Base-by-base conservation (phyloP, 2,888 invertebrate species). In the Dioctria linearis region DNA sequence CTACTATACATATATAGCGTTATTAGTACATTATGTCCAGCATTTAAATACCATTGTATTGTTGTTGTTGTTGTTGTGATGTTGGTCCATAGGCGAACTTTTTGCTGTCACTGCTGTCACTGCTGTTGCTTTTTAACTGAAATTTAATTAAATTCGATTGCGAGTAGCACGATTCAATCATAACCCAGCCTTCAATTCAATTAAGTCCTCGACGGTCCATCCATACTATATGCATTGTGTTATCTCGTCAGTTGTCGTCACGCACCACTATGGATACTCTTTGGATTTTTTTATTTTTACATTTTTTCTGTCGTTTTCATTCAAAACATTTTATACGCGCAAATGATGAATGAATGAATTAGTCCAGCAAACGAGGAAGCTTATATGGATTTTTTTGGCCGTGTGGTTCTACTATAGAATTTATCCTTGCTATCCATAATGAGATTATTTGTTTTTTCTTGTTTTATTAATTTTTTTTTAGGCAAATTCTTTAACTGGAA, bases 81-180 rank as follows among this genome's bases (percentile, higher is more conserved):
- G 69, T 49, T 5, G 8, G 8, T 46, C n/a, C 57, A 51, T 46
- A 51, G 57, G 37, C 40, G 54, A 42, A 40, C 37, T 61, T 61
- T 25, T 4, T 42, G 57, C 13, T 39, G 57, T 6, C 9, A 13
- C 57, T 42, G 57, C 13, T 39, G 57, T 6, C 9, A 13, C 57
- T n/a, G 9, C 25, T 71, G 43, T 69, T 71, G 37, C 37, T 61
- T 5, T 39, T 39, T 4, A 61, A 37, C 43, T 57, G 25, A 42
- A 73, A 73, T 73, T 73, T 57, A 73, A 73, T 73, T 73, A 73
- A 73, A 73, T 57, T 73, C 73, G 57, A 25, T 25, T 73, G 73
- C 73, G 73, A 73, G 73, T 42, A 73, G 73, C 57, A 73, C 73
- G 51, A 73, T 73, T 73, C 73, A 73, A 73, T 73, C 73, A 57